phyloP scores from a whole-genome alignment of 2,113 vertebrate species.

The Nothobranchius kuhntae region DNA sequence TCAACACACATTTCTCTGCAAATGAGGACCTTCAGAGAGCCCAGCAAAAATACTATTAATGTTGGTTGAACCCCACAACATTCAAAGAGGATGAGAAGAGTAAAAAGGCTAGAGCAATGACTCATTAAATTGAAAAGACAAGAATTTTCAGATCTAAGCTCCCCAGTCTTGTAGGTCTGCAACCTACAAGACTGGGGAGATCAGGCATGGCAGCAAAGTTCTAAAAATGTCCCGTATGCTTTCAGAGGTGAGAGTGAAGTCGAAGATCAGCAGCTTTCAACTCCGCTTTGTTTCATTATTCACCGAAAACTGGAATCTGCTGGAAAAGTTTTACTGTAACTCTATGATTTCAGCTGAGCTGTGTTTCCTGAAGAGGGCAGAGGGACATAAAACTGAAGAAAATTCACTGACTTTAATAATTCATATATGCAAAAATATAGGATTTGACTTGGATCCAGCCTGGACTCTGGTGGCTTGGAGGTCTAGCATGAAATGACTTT shows the following conservation, averaged over 20 bases:
- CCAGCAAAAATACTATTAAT: constrained; percentile 34
- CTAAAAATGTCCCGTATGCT: background rate
- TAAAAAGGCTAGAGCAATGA: constrained; percentile 39
- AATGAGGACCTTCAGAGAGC: constrained; percentile 36
- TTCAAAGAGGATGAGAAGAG: constrained; percentile 45
- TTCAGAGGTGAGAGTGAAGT: background rate
- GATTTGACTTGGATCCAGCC: constrained; percentile 23
- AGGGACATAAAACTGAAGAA: constrained; percentile 1
- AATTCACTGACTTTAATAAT: constrained; percentile 38
- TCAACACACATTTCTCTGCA: constrained; percentile 41
- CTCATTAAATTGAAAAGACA: constrained; percentile 58
- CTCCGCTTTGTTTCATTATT: constrained; percentile 1
- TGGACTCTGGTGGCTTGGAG: constrained; percentile 36
- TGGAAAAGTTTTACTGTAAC: background rate
- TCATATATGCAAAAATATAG: constrained; percentile 43
- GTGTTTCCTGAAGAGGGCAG: background rate
- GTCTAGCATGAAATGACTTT: constrained; percentile 50
- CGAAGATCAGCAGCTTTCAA: background rate
- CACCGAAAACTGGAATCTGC: background rate
- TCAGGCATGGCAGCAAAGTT: background rate
- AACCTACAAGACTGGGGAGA: background rate
- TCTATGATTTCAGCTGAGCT: background rate
- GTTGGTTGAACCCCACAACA: constrained; percentile 46
- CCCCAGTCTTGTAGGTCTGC: no score
- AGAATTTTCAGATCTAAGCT: background rate